Conservation (phyloP, 2,797 vertebrate genomes). For the Oreortyx pictus region DNA sequence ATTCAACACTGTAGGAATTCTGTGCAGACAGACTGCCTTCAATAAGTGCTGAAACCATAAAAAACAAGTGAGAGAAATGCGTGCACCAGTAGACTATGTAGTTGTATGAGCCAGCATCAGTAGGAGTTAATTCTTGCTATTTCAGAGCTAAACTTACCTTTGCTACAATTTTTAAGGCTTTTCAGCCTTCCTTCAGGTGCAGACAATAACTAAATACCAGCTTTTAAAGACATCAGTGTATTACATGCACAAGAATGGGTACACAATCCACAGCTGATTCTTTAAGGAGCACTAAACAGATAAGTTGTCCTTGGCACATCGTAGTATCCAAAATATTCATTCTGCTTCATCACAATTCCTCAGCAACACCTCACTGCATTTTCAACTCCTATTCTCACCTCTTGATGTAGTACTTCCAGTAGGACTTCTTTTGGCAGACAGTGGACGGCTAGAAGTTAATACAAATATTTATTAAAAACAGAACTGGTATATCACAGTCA, state of each 20-base stretch:
- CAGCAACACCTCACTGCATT: not conserved
- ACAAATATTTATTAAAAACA: not conserved
- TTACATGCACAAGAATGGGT: not conserved
- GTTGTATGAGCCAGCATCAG: not conserved
- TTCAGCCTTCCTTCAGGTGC: not conserved
- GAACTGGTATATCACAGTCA: not conserved
- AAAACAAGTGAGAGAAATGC: not conserved
- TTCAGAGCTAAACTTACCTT: not conserved
- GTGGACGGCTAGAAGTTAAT: slow-evolving; percentile 86
- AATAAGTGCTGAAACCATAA: not conserved
- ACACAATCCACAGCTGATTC: not conserved
- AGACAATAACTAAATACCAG: not conserved
- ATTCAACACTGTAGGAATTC: not conserved
- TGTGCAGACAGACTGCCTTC: not conserved
- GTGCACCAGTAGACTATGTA: not conserved
- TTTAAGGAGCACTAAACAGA: slow-evolving; percentile 9
- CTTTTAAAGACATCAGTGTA: not conserved
- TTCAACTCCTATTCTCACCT: slow-evolving; percentile 82
- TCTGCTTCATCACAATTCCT: not conserved
- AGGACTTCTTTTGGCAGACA: slow-evolving; percentile 92
- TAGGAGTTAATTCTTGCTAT: not conserved
- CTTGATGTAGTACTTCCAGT: slow-evolving; percentile 91
- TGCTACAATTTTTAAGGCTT: not conserved
- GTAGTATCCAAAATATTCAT: not conserved
- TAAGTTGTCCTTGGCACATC: not conserved